Percentiles rank a stretch among this genome's conserved stretches.
Conservation (phyloP, 2,888 invertebrate genomes). For the Coecobrya sp. region DNA sequence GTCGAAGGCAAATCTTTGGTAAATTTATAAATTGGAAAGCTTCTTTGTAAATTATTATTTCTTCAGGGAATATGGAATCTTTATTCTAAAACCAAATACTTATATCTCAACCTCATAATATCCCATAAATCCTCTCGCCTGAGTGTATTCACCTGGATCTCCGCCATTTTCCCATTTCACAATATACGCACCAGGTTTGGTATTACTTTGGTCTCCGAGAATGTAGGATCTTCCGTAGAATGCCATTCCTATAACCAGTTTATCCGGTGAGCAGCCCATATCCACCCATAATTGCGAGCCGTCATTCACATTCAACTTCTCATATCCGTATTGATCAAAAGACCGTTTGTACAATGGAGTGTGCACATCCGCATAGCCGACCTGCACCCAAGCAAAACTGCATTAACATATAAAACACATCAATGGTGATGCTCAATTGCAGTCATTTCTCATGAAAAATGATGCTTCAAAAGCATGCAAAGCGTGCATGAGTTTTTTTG, state of each 20-base stretch:
- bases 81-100: neutral
- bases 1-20: constrained; percentile 92
- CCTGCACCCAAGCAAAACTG: constrained; percentile 89
- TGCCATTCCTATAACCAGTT: constrained; percentile 93
- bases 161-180: constrained; percentile 91
- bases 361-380: constrained; percentile 96
- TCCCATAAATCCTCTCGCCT: constrained; percentile 95
- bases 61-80: neutral
- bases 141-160: constrained; percentile 94
- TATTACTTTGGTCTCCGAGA: constrained; percentile 91
- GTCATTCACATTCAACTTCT: constrained; percentile 96
- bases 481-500: too few relatives aligned
- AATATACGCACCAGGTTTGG: constrained; percentile 80
- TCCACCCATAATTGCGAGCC: constrained; percentile 96
- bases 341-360: constrained; percentile 95
- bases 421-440: constrained; percentile 7
- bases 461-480: constrained; percentile 10
- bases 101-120: constrained; percentile 93
- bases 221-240: constrained; percentile 96
- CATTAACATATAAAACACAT: neutral
- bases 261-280: constrained; percentile 95
- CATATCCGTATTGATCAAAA: constrained; percentile 95
- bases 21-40: neutral
- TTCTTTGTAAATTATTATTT: neutral
- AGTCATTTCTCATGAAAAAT: constrained; percentile 24